phyloP scores from a whole-genome alignment of 2,113 vertebrate genomes.

The Dipodomys spectabilis region DNA sequence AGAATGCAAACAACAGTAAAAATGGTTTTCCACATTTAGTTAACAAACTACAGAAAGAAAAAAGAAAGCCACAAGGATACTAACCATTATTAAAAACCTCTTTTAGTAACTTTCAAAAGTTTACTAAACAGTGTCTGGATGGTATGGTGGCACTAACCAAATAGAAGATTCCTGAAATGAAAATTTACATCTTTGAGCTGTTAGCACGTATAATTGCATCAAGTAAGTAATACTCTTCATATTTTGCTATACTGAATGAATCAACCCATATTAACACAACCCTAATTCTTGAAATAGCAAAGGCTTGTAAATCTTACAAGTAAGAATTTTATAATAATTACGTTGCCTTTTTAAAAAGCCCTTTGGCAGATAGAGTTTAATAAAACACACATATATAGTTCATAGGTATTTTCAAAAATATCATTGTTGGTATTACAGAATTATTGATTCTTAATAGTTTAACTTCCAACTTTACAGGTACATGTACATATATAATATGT shows the following conservation, averaged over 20 bases:
- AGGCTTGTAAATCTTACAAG: conserved; percentile 60
- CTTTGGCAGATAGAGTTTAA: conserved; percentile 37
- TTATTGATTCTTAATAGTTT: conserved; percentile 32
- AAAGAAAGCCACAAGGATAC: conserved; percentile 77
- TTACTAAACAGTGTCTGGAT: conserved; percentile 83
- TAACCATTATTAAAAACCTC: conserved; percentile 83
- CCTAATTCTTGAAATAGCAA: conserved; percentile 54
- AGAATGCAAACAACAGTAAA: conserved; percentile 64
- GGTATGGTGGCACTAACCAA: conserved; percentile 82
- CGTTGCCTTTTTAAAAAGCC: neutral
- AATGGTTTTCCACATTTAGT: conserved; percentile 71
- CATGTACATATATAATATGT: neutral
- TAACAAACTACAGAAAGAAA: conserved; percentile 78
- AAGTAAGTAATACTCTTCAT: conserved; percentile 70
- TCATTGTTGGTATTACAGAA: neutral
- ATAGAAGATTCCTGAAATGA: conserved; percentile 83
- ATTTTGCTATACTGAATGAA: conserved; percentile 58
- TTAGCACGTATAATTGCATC: conserved; percentile 77
- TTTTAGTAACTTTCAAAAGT: conserved; percentile 82
- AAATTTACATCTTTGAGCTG: conserved; percentile 81
- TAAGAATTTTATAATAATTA: conserved; percentile 20
- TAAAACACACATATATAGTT: conserved; percentile 45
- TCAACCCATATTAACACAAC: conserved; percentile 43
- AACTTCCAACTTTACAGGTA: neutral
- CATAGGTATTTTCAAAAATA: conserved; percentile 39